Evolutionary conservation across 2,113 vertebrate genomes (phyloP).

Genomic region (Chlamydotis undulata): DNA sequence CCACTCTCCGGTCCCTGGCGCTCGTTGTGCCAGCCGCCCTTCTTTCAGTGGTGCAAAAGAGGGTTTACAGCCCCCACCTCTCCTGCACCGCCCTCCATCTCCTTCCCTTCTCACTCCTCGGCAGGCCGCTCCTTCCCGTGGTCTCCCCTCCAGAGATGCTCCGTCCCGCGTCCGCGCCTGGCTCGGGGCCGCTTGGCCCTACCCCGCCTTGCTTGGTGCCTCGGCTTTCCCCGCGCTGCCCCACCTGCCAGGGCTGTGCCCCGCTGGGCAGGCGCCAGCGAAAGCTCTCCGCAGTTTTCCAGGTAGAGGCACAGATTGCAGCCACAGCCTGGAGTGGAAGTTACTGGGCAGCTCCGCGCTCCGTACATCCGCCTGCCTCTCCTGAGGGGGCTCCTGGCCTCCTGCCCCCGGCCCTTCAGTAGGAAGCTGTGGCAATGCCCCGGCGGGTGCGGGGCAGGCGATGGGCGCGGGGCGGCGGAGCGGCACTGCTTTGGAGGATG

Average conservation of each 20-base stretch:
- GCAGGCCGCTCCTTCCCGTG: fast-evolving
- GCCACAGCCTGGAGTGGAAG: background rate
- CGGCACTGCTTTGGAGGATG: fast-evolving
- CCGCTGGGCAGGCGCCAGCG: background rate
- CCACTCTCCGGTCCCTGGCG: fast-evolving
- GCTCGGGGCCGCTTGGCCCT: background rate
- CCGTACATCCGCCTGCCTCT: too few species aligned
- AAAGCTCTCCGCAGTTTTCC: background rate
- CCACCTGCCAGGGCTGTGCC: background rate
- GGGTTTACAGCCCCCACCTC: background rate
- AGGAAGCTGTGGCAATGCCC: background rate
- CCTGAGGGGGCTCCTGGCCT: too few species aligned
- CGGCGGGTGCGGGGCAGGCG: fast-evolving
- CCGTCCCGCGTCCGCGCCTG: background rate
- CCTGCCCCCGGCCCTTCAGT: background rate
- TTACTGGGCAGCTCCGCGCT: fast-evolving
- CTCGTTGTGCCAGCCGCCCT: fast-evolving
- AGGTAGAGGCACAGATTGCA: background rate
- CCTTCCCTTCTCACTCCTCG: background rate
- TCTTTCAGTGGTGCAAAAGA: background rate
- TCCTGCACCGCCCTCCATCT: fast-evolving
- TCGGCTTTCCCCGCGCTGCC: background rate
- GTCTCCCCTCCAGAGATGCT: background rate
- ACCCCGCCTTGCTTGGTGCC: background rate
- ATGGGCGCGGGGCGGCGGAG: fast-evolving